Conservation (phyloP, 2,888 invertebrate species). For the Cheiracanthium punctorium region DNA sequence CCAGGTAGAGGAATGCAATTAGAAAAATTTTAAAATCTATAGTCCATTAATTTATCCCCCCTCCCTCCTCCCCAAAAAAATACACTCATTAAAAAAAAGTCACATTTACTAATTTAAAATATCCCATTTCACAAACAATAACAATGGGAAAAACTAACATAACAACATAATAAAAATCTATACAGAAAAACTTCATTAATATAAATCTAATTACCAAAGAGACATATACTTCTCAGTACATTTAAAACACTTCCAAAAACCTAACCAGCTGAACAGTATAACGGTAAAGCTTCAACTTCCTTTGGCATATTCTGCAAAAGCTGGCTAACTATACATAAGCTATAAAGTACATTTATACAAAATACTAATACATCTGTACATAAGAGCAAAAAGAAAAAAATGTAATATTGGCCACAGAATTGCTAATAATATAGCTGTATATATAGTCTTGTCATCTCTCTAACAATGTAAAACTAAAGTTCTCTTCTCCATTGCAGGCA, state of each 20-base stretch:
- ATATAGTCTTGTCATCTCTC: conserved; percentile 28
- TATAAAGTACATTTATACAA: conserved; percentile 59
- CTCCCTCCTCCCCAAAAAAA: too few relatives aligned
- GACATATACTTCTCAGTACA: not conserved
- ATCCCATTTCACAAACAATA: too few relatives aligned
- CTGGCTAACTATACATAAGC: conserved; percentile 47
- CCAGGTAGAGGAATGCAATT: too few relatives aligned
- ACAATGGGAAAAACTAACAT: too few relatives aligned
- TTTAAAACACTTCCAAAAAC: not conserved
- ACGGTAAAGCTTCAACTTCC: conserved; percentile 46
- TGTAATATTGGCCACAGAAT: conserved; percentile 28
- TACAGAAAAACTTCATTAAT: too few relatives aligned
- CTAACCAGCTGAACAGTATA: not conserved
- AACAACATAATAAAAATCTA: too few relatives aligned
- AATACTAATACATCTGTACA: conserved; percentile 65
- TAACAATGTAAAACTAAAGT: conserved; percentile 57
- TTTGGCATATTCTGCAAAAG: conserved; percentile 67
- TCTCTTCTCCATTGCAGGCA: conserved; percentile 20
- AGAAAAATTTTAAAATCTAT: too few relatives aligned
- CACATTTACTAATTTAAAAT: too few relatives aligned
- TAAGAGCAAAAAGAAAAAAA: conserved; percentile 46
- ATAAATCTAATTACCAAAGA: conserved; percentile 6
- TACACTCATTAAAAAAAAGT: too few relatives aligned
- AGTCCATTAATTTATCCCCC: too few relatives aligned
- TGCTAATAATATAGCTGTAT: conserved; percentile 23